Evolutionary conservation across 2,113 vertebrate species (phyloP), one percentile per base, ranked within the genome.

Genomic region (Syngnathus scovelli): DNA sequence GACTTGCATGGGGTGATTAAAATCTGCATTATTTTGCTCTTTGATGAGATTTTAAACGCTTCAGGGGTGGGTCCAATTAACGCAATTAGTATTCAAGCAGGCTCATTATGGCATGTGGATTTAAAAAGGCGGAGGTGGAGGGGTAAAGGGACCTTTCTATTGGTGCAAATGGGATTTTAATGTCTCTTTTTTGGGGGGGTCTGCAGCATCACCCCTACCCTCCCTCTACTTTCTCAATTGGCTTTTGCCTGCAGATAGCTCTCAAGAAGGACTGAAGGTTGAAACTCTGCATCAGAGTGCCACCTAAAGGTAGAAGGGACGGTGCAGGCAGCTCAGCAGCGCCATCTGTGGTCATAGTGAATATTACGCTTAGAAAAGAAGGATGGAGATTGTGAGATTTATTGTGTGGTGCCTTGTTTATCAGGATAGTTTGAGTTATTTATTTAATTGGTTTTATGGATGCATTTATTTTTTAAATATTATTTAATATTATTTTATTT

Each of bases 211-310:
- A 33, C 27, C 27, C 27, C 27, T 3, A 33, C 27, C 27, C 27
- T 43, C 62, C 64, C 59, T 16, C 38, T 23, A 36, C 6, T 51
- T 46, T 27, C 7, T 16, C 19, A 43, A 10, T 63, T 16, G 19
- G 37, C 63, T 54, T 15, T 64, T 61, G 39, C 56, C 72, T 62
- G 67, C 56, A 18, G 44, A 33, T 6, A 19, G 13, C 23, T 63
- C 52, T 64, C 49, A 55, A 69, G 18, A 61, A 67, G 39, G 58
- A 21, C 51, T 64, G 70, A 27, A 61, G 62, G 80, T 77, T 83
- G 76, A 91, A 92, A 89, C 80, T 83, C 89, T 91, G 91, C 90
- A 89, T 86, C 83, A 87, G 79, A 91, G 89, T 90, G 69, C 91
- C 91, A 88, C 90, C 92, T 91, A 86, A 90, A 91, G 92, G 90